Percentiles rank a stretch among this genome's conserved stretches.
Evolutionary conservation across 1,140 invertebrate species (phyloP).

Genomic region (Zaprionus africanus): DNA sequence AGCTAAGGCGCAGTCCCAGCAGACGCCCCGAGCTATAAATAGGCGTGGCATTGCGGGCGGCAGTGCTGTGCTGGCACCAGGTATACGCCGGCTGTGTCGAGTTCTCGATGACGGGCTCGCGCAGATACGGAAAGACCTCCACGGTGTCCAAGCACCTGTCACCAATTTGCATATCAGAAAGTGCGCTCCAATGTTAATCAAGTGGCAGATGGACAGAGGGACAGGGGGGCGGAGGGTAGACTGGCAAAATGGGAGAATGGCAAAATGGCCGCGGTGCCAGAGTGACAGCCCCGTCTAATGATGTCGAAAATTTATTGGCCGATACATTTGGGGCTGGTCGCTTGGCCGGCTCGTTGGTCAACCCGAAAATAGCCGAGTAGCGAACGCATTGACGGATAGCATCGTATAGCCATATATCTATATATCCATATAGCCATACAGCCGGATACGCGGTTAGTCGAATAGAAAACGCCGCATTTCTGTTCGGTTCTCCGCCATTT

Average conservation of each 20-base stretch:
- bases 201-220: background rate
- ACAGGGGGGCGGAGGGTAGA: background rate
- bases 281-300: conserved; percentile 46
- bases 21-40: conserved; percentile 78
- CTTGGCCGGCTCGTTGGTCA: conserved; percentile 70
- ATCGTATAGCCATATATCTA: no score
- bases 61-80: conserved; percentile 72
- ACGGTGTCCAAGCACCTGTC: conserved; percentile 82
- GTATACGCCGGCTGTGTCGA: conserved; percentile 71
- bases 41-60: conserved; percentile 64
- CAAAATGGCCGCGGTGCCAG: conserved; percentile 39
- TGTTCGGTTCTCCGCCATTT: conserved; percentile 69
- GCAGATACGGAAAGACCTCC: conserved; percentile 82
- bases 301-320: conserved; percentile 81
- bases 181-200: conserved; percentile 18
- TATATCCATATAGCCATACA: background rate
- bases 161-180: conserved; percentile 59
- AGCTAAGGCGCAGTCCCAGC: conserved; percentile 71
- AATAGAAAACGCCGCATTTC: conserved; percentile 47
- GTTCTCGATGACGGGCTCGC: conserved; percentile 82
- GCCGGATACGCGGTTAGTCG: background rate
- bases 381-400: background rate
- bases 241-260: conserved; percentile 35
- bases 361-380: conserved; percentile 60
- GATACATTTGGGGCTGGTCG: conserved; percentile 64